phyloP scores from a whole-genome alignment of 2,888 invertebrate genomes.

The Metallyticus violacea region DNA sequence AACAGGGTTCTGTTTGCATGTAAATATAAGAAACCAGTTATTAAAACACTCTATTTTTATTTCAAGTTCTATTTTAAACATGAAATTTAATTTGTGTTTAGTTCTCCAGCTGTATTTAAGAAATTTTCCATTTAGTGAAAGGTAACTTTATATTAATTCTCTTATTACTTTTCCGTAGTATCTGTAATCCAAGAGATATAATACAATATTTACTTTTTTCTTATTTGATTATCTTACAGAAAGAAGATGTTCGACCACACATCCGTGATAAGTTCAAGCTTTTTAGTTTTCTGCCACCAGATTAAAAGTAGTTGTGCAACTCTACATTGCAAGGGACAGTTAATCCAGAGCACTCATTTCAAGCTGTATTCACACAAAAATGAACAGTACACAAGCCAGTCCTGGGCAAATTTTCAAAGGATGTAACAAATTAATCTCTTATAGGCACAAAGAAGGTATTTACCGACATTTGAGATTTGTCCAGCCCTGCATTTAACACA shows the following conservation, averaged over 20 bases:
- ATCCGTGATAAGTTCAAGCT: conserved; percentile 87
- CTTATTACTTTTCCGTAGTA: too few relatives aligned
- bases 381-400: not conserved
- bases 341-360: too few relatives aligned
- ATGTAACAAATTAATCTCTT: not conserved
- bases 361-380: not conserved
- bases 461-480: not conserved
- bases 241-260: conserved; percentile 88
- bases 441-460: not conserved
- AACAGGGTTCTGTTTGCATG: too few relatives aligned
- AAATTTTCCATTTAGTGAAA: too few relatives aligned
- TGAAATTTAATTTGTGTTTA: too few relatives aligned
- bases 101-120: too few relatives aligned
- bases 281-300: conserved; percentile 84
- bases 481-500: not conserved
- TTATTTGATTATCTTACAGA: conserved; percentile 61
- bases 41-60: too few relatives aligned
- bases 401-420: not conserved
- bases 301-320: conserved; percentile 49
- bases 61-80: too few relatives aligned
- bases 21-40: too few relatives aligned
- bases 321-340: not conserved
- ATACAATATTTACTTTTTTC: not conserved
- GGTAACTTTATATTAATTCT: too few relatives aligned
- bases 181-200: too few relatives aligned